These are phyloP conservation scores for Drosophila funebris DNA, from an alignment of 1,140 invertebrate species.

Conservation along the genomic window DNA sequence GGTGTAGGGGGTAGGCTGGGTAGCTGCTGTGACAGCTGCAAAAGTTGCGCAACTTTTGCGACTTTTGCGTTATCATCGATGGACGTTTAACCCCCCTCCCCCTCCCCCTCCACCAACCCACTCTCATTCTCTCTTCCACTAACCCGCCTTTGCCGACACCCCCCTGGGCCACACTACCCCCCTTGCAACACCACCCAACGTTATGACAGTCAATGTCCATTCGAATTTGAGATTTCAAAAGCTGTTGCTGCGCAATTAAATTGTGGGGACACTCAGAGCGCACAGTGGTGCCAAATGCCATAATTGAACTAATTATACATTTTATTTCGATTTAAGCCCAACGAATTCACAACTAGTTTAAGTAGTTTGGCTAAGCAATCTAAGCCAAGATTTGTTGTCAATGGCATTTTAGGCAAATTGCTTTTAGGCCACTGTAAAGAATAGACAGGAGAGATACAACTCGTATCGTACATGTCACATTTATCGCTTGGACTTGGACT, in stretches of 20 bases:
- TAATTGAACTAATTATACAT: not conserved
- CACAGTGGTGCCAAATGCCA: constrained; percentile 13
- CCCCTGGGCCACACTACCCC: not conserved
- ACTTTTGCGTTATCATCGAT: constrained; percentile 40
- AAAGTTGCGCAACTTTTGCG: constrained; percentile 46
- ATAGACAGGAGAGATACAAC: not conserved
- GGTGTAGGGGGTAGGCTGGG: not conserved
- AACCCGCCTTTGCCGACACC: no score
- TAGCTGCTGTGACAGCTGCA: constrained; percentile 24
- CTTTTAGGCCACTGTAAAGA: not conserved
- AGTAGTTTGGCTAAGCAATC: not conserved
- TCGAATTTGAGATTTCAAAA: constrained; percentile 37
- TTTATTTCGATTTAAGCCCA: no score
- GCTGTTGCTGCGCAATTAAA: constrained; percentile 51
- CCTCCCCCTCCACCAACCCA: not conserved
- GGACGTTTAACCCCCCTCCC: not conserved
- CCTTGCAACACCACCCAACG: not conserved
- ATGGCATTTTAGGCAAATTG: not conserved
- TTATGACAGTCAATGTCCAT: constrained; percentile 13
- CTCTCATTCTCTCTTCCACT: not conserved
- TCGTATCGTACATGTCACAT: constrained; percentile 1
- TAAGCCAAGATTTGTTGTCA: not conserved
- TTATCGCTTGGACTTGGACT: not conserved
- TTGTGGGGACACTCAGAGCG: constrained; percentile 11
- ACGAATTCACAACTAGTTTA: no score